Conservation (phyloP, 2,113 vertebrate genomes). For the Uria aalge region DNA sequence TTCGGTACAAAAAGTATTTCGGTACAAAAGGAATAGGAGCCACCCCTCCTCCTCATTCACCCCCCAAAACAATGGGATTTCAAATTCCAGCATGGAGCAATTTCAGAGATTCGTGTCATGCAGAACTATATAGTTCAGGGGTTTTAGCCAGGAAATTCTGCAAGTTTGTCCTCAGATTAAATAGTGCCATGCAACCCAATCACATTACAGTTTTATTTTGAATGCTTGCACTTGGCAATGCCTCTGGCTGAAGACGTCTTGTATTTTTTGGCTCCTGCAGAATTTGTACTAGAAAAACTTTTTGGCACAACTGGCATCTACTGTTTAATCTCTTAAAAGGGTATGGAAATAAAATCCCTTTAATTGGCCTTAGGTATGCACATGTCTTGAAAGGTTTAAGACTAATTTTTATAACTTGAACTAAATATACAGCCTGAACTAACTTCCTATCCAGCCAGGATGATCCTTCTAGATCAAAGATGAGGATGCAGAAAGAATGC, state of each 20-base stretch:
- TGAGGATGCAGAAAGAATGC: not conserved
- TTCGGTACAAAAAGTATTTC: not conserved
- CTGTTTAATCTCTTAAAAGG: constrained; percentile 3
- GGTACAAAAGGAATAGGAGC: not conserved
- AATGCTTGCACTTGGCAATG: constrained; percentile 1
- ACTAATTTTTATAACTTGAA: not conserved
- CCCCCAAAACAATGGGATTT: not conserved
- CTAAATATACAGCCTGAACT: not conserved
- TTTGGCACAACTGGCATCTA: constrained; percentile 19
- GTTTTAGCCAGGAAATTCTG: constrained; percentile 41
- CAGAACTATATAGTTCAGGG: not conserved
- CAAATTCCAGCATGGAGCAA: not conserved
- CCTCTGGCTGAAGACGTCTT: constrained; percentile 7
- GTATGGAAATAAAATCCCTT: not conserved
- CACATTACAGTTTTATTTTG: not conserved
- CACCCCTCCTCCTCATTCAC: not conserved
- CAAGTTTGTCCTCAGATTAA: constrained; percentile 21
- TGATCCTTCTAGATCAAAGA: constrained; percentile 6
- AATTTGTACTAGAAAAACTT: constrained; percentile 19
- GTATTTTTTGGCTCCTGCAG: constrained; percentile 35
- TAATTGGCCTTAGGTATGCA: not conserved
- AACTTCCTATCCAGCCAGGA: not conserved
- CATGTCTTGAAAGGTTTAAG: not conserved
- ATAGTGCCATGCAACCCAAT: not conserved
- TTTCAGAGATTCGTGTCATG: not conserved